Base-by-base conservation (phyloP, 2,888 invertebrate genomes). In the Drosophila pseudotalamancana region DNA sequence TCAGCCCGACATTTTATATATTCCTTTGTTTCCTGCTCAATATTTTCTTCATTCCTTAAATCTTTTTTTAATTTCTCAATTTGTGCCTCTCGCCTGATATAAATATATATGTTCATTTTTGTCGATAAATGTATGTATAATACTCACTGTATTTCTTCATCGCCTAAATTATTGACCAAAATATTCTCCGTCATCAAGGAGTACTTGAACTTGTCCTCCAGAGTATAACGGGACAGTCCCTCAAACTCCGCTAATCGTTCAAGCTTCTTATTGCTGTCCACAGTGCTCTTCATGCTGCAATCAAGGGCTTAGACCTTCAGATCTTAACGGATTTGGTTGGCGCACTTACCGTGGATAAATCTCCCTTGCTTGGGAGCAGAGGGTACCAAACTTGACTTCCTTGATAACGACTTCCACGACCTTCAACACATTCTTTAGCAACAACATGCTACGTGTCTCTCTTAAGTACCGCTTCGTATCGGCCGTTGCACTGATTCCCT, bases 401-500 rank as follows among this genome's bases (percentile, higher is more conserved):
- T 89, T 90, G 37, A 91, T 90, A 1, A 76, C 75, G 19, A 72
- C 51, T 51, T 90, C 90, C 25, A 91, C 70, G 0, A 75, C 59
- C 39, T 89, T 87, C 6, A 88, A 40, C 23, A 89, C 75, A 29
- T 56, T 50, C 40, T 89, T 89, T 3, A 91, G 77, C 6, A 81
- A 59, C 14, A 72, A 14, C 91, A 91, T 91, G 56, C 88, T 89
- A 4, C 63, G 54, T 0, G 91, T 91, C 65, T 90, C 89, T 1
- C 91, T 87, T 9, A 88, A 86, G 65, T 91, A 91, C 12, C 86
- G 89, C 27, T 75, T 72, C 11, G 77, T 55, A 34, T 83, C 42
- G 5, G 65, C 34, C 6, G 56, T 49, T 2, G 14, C 1, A 0
- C 19, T 4, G 0, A 32, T 12, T 5, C 43, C 51, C 4, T 46